Conservation (phyloP, 2,113 vertebrate genomes). For the Phylloscopus trochilus region DNA sequence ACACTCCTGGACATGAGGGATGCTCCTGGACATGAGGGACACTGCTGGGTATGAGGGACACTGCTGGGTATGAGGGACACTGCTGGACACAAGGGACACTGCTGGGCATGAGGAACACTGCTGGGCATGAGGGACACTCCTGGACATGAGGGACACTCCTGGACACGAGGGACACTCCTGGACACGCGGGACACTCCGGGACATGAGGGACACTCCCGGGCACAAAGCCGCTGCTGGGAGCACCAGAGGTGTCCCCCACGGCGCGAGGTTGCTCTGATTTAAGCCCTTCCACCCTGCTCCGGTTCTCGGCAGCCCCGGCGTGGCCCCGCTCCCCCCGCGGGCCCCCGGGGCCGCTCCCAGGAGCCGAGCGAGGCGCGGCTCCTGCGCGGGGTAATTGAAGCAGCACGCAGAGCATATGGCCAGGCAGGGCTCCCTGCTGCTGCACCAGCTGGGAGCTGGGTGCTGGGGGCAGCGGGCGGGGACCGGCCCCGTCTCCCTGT, state of each 20-base stretch:
- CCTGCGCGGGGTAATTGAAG: conserved; percentile 86
- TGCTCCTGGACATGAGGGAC: neutral
- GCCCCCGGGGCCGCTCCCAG: neutral
- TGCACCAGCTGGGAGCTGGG: conserved; percentile 91
- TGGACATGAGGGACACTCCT: neutral
- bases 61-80: neutral
- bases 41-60: too few species aligned
- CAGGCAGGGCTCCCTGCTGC: conserved; percentile 87
- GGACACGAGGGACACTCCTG: neutral
- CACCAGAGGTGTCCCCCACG: fast-evolving
- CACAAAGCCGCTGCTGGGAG: neutral
- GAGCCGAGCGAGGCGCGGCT: conserved; percentile 54
- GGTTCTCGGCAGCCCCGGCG: neutral
- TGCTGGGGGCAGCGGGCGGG: conserved; percentile 76
- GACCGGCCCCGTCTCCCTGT: conserved; percentile 70
- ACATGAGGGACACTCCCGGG: neutral
- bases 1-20: neutral
- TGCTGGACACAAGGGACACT: fast-evolving
- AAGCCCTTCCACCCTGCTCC: neutral
- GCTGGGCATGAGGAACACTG: neutral
- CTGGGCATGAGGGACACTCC: neutral
- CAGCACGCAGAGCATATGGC: conserved; percentile 88
- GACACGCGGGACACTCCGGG: neutral
- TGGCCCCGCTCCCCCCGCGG: neutral
- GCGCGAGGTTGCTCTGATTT: neutral